Base-by-base conservation (phyloP, 2,797 vertebrate species). In the Synanceia verrucosa region DNA sequence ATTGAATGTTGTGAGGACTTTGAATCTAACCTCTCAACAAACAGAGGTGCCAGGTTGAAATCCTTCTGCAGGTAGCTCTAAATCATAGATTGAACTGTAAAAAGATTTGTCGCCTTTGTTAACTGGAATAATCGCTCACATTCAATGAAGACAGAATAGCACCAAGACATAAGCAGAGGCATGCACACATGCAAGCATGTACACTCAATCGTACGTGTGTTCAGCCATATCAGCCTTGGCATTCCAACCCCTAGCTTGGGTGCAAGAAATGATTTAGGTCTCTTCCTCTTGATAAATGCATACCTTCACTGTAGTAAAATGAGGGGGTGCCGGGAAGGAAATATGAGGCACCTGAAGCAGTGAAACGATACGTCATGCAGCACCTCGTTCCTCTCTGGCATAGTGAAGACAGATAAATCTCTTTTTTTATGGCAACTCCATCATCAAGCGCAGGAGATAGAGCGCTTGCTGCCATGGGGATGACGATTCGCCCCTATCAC, bases 351-450 rank as follows among this genome's bases (percentile, higher is more conserved):
- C 91, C 89, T 86, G 88, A 89, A 89, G 88, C 77, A 72, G 64
- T 76, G 82, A 86, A 90, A 85, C 34, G 51, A 85, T 85, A 77
- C 79, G 76, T 88, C 81, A 87, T 29, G 65, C 81, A 70, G 80
- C 91, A 88, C 86, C 89, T 90, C 78, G 29, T 91, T 88, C 59
- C 10, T 88, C 79, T 91, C 77, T 65, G 84, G 73, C 66, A 34
- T 69, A 55, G 90, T 75, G 93, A 86, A 82, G 88, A 89, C 86
- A 92, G 91, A 93, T 88, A 84, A 87, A 92, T 94, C 83, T 85
- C 82, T 86, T 82, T 90, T 89, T 90, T 91, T 81, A 87, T 87
- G 65, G 86, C 80, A 68, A 68, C 78, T 92, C 92, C 82, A 70
- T 91, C 92, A 90, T 91, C 90, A 29, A 36, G 79, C 10, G 13